phyloP scores from a whole-genome alignment of 2,113 vertebrate genomes.

The Nesoenas mayeri region DNA sequence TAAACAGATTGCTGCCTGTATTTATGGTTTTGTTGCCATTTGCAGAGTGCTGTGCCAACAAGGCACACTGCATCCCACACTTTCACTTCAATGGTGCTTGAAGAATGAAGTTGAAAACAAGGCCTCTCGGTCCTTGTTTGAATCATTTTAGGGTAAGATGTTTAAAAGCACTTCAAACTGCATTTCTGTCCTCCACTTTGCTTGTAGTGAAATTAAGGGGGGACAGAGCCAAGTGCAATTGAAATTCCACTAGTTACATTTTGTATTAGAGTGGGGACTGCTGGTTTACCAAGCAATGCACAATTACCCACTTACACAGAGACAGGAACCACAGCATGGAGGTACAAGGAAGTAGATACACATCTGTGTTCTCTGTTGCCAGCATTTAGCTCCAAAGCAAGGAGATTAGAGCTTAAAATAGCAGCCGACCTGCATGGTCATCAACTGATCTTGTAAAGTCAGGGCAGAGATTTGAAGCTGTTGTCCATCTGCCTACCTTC shows the following conservation, averaged over 20 bases:
- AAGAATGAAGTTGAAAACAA: neutral
- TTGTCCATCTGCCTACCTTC: neutral
- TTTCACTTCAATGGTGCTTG: neutral
- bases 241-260: neutral
- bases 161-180: neutral
- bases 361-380: neutral
- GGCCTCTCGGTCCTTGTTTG: neutral
- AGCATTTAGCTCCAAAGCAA: neutral
- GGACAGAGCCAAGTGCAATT: neutral
- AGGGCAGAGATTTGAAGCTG: neutral
- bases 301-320: neutral
- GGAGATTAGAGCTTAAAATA: neutral
- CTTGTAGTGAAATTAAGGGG: neutral
- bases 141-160: neutral
- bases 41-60: fast-evolving
- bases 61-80: neutral
- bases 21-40: neutral
- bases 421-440: neutral
- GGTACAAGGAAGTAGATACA: neutral
- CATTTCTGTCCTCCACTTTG: neutral
- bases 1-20: neutral
- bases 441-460: neutral
- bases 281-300: neutral
- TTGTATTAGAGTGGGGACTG: neutral
- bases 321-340: neutral